phyloP scores from a whole-genome alignment of 2,888 invertebrate genomes.

The Phortica magna region DNA sequence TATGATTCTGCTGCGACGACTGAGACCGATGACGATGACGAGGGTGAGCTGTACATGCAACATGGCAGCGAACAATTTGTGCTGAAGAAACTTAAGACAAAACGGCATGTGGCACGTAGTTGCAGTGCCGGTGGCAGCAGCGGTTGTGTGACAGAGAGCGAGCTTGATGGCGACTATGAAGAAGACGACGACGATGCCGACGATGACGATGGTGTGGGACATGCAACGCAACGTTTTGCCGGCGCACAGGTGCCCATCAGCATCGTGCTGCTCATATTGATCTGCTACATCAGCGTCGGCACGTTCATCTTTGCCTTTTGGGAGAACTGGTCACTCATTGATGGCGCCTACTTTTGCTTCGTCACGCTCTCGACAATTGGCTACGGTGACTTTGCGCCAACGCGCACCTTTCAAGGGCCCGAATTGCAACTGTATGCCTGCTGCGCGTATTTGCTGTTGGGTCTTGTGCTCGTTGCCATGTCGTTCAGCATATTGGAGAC shows the following conservation, averaged over 20 bases:
- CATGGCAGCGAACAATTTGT: slow-evolving; percentile 66
- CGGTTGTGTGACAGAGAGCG: slow-evolving; percentile 11
- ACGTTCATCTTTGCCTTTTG: slow-evolving; percentile 88
- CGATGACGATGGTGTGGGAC: slow-evolving; percentile 45
- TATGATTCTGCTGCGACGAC: slow-evolving; percentile 66
- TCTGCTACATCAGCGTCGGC: slow-evolving; percentile 86
- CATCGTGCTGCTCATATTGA: slow-evolving; percentile 83
- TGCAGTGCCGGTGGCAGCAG: slow-evolving; percentile 18
- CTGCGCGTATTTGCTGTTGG: slow-evolving; percentile 88
- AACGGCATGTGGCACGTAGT: not conserved
- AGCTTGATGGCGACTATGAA: slow-evolving; percentile 37
- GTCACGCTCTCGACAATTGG: slow-evolving; percentile 91
- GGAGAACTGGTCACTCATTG: slow-evolving; percentile 89
- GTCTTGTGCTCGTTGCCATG: slow-evolving; percentile 90
- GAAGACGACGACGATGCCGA: slow-evolving; percentile 51
- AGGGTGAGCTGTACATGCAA: slow-evolving; percentile 56
- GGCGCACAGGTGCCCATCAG: slow-evolving; percentile 81
- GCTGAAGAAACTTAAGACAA: slow-evolving; percentile 54
- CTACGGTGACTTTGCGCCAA: slow-evolving; percentile 87
- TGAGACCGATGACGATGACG: slow-evolving; percentile 72
- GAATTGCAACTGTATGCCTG: slow-evolving; percentile 86
- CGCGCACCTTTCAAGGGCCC: slow-evolving; percentile 77
- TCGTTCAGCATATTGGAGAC: slow-evolving; percentile 91
- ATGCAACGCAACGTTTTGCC: slow-evolving; percentile 37
- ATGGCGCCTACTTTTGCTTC: slow-evolving; percentile 91